Evolutionary conservation across 2,888 invertebrate genomes (phyloP).

Genomic region (Drosophila tripunctata): DNA sequence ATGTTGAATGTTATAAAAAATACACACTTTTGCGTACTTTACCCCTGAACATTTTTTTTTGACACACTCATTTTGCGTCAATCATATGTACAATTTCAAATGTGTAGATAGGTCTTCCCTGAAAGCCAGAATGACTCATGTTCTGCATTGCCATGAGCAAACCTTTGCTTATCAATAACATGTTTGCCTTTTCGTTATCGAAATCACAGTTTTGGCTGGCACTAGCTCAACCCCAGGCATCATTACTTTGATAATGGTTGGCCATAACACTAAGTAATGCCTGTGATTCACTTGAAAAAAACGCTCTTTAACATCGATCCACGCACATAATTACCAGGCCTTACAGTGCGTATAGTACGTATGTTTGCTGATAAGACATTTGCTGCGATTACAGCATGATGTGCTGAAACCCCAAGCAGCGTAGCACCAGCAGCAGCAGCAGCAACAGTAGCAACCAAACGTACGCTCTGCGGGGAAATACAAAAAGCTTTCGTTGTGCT

Average conservation of each 20-base stretch:
- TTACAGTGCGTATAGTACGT: background rate
- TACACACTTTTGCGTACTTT: background rate
- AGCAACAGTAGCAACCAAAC: background rate
- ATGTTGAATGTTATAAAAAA: background rate
- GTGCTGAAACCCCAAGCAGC: background rate
- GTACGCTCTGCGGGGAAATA: constrained; percentile 27
- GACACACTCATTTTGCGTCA: background rate
- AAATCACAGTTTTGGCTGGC: constrained; percentile 14
- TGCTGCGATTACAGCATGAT: constrained; percentile 1
- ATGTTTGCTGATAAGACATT: background rate
- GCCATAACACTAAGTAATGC: background rate
- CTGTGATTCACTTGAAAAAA: constrained; percentile 14
- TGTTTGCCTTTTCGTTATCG: constrained; percentile 2
- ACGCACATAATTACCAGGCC: background rate
- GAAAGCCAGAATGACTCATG: constrained; percentile 29
- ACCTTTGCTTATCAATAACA: constrained; percentile 22
- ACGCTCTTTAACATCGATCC: background rate
- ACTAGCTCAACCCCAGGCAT: no score
- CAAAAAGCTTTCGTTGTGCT: constrained; percentile 44
- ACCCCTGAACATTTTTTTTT: background rate
- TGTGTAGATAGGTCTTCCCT: constrained; percentile 27
- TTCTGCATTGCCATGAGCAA: background rate
- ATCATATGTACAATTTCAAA: background rate
- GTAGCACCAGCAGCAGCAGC: constrained; percentile 3
- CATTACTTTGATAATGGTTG: constrained; percentile 37